Percentiles rank a stretch among this genome's conserved stretches.
These are phyloP conservation scores for Passer domesticus DNA, from an alignment of 2,113 vertebrate genomes.

Conservation along the genomic window DNA sequence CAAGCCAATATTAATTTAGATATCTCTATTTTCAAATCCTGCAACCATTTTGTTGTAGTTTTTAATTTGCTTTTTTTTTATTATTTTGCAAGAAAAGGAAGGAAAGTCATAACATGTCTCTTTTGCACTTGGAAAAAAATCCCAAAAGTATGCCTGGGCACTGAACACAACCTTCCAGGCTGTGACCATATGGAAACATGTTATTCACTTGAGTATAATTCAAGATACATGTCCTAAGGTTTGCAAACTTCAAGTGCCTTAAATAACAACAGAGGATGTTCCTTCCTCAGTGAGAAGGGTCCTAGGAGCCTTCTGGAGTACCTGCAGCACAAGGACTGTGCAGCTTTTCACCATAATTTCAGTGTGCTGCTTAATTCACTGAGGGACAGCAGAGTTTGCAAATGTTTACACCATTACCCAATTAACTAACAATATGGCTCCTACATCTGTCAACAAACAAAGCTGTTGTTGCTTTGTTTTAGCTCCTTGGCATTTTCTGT, in stretches of 20 bases:
- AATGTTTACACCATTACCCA: conserved; percentile 99
- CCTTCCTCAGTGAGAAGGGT: not conserved
- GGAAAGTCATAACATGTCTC: not conserved
- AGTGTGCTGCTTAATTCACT: conserved; percentile 76
- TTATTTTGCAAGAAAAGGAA: not conserved
- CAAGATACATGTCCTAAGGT: not conserved
- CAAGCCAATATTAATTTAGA: conserved; percentile 40
- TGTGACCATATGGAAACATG: conserved; percentile 47
- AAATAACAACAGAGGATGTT: not conserved
- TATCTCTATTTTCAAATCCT: not conserved
- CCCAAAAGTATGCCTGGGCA: not conserved
- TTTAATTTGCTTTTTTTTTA: not conserved
- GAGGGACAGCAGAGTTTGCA: conserved; percentile 90
- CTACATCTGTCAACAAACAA: conserved; percentile 99
- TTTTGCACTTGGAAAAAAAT: not conserved
- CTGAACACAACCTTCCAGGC: conserved; percentile 23
- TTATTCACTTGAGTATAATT: conserved; percentile 29
- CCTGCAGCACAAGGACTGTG: conserved; percentile 41
- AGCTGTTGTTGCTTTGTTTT: conserved; percentile 93
- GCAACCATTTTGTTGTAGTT: not conserved
- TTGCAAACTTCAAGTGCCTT: not conserved
- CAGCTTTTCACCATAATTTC: conserved; percentile 71
- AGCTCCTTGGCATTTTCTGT: conserved; percentile 81
- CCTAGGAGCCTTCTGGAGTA: not conserved
- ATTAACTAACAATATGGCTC: conserved; percentile 96